Base-by-base conservation (phyloP, 2,888 invertebrate species). In the Orthosia cruda region DNA sequence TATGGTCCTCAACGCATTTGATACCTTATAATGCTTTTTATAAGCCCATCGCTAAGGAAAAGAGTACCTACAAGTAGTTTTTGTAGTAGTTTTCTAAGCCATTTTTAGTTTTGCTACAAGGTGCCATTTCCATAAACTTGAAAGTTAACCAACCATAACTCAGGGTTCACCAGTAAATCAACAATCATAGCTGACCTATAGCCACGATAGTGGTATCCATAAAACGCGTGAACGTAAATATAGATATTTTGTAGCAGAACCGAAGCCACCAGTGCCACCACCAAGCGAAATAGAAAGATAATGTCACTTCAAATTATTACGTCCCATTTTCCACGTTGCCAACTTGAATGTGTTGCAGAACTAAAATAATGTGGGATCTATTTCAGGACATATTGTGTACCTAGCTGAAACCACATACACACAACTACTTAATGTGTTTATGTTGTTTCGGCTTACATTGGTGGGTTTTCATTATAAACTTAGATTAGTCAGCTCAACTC, bases 281-380 rank as follows among this genome's bases (percentile, higher is more conserved):
- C 63, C 64, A 65, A 65, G 45, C 55, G 77, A 76, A 80, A 80
- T 61, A 81, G 70, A 71, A 71, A 81, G 61, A 76, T 65, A 81
- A 76, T 71, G 81, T 80, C 79, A 62, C 52, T 77, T 80, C 71
- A 77, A 77, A 80, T 80, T 76, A 81, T 80, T 77, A 57, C 49
- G 16, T 76, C 12, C 64, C 61, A 57, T 77, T 81, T 81, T 81
- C 75, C 63, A 40, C 47, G 77, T 52, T 69, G 45, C 63, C 20
- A 74, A 81, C 67, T 74, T 69, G 59, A 70, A 76, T 70, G 57
- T 65, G 23, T 70, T 61, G 16, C 15, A 49, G 61, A 65, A 64
- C 77, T 61, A 77, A 62, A 80, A 67, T 69, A 32, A 59, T 63
- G 23, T 67, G 47, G 20, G 12, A 47, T 58, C 55, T 65, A 61